Evolutionary conservation across 2,888 invertebrate genomes (phyloP), one percentile per base, ranked within the genome.

Genomic region (Tholera decimalis): DNA sequence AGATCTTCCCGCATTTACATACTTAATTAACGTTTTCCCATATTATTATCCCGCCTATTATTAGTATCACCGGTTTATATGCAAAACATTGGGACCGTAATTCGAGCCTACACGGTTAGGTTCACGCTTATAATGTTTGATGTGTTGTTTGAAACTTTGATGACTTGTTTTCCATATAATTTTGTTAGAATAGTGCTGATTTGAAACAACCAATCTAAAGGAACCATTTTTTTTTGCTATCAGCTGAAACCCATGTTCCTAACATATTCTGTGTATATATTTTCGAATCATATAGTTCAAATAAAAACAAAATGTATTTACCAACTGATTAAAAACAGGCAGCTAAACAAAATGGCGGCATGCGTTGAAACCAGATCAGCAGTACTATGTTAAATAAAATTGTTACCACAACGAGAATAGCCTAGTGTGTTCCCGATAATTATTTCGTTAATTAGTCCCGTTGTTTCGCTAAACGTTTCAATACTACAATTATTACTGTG

Each of bases 1-100:
- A 88, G 89, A 89, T 90, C 87, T 88, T 83, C 60, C 70, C 78
- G 76, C 84, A 90, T 91, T 91, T 90, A 88, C 91, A 92, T 92
- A 89, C 85, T 86, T 88, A 88, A 91, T 89, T 90, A 92, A 88
- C 86, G 82, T 89, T 89, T 85, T 82, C 82, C 83, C 79, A 86
- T 86, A 85, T 84, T 82, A 88, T 89, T 86, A 86, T 82, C 80
- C 81, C 66, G 53, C 33, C 67, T 67, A 73, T 78, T 80, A 75
- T 70, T 76, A 76, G 66, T 72, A 71, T 70, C 65, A 69, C 39
- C 63, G 33, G 47, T 51, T 65, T 46, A 57, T 69, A 71, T 74
- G 71, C 66, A 66, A 71, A 77, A 77, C 73, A 54, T 55, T 44
- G 44, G 66, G 67, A 43, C 63, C 47, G 56, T 53, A 61, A 59